A percentile compares a stretch with the other conserved stretches of the same genome.
Conservation (phyloP, 2,113 vertebrate species). For the Zosterops japonicus region DNA sequence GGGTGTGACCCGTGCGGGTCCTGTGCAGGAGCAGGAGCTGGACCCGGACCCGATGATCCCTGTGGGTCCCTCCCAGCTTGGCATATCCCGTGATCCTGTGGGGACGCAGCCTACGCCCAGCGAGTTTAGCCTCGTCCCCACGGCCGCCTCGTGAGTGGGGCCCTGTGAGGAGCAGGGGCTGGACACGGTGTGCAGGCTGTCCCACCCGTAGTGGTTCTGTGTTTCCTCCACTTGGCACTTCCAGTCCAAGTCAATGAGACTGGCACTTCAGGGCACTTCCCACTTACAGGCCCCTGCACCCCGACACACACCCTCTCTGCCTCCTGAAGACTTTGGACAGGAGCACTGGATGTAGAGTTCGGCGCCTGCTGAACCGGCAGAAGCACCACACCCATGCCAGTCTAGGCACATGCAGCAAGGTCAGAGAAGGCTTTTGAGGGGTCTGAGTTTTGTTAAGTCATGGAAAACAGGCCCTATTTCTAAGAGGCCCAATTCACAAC, state of each 20-base stretch:
- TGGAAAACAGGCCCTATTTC: neutral
- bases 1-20: neutral
- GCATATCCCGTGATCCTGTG: too few species aligned
- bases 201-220: neutral
- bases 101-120: neutral
- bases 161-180: neutral
- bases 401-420: neutral
- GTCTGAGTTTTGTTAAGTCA: neutral
- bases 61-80: neutral
- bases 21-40: neutral
- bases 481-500: neutral
- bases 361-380: neutral
- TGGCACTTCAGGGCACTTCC: too few species aligned
- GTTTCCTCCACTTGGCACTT: too few species aligned
- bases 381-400: accelerated
- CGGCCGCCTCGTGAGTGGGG: accelerated
- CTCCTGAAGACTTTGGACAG: neutral
- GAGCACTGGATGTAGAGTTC: too few species aligned
- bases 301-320: neutral
- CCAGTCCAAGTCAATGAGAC: accelerated
- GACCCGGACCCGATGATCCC: neutral
- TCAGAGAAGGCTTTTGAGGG: too few species aligned
- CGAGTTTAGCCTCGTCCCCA: neutral
- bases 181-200: neutral
- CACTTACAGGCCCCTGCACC: accelerated